Percentiles rank a stretch among this genome's conserved stretches.
Evolutionary conservation across 2,113 vertebrate genomes (phyloP).

Genomic region (Aythya baeri): DNA sequence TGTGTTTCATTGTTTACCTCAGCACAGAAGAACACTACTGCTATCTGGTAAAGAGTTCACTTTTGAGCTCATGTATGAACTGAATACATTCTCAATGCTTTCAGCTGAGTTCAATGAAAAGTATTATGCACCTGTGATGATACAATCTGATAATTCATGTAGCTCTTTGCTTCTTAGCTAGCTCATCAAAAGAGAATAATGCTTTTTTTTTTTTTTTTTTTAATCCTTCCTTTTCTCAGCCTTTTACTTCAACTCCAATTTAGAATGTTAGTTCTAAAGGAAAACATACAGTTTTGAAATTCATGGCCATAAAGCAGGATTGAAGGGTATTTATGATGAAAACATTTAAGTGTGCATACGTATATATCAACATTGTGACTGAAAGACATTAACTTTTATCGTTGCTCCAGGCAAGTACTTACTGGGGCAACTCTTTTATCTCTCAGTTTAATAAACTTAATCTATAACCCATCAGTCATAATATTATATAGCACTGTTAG

Average conservation of each 20-base stretch:
- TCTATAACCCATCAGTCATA: not conserved
- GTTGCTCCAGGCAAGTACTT: not conserved
- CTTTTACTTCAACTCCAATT: not conserved
- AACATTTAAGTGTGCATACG: not conserved
- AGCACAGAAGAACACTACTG: not conserved
- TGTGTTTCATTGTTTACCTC: not conserved
- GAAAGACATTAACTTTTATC: slow-evolving; percentile 9
- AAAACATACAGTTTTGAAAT: slow-evolving; percentile 1
- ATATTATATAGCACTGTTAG: not conserved
- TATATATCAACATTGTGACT: not conserved
- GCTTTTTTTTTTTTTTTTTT: not conserved
- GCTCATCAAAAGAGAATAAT: not conserved
- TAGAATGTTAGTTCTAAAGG: not conserved
- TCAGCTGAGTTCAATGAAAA: not conserved
- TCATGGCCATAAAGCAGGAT: not conserved
- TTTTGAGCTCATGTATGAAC: not conserved
- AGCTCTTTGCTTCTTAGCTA: not conserved
- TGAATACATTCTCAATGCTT: not conserved
- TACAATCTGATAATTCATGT: not conserved
- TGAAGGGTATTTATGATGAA: slow-evolving; percentile 16
- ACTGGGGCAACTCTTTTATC: not conserved
- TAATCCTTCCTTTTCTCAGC: not conserved
- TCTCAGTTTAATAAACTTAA: slow-evolving; percentile 31
- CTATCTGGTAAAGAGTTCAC: not conserved
- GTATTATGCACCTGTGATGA: not conserved